Evolutionary conservation across 2,888 invertebrate genomes (phyloP), one percentile per base, ranked within the genome.

Genomic region (Spilosoma lubricipeda): DNA sequence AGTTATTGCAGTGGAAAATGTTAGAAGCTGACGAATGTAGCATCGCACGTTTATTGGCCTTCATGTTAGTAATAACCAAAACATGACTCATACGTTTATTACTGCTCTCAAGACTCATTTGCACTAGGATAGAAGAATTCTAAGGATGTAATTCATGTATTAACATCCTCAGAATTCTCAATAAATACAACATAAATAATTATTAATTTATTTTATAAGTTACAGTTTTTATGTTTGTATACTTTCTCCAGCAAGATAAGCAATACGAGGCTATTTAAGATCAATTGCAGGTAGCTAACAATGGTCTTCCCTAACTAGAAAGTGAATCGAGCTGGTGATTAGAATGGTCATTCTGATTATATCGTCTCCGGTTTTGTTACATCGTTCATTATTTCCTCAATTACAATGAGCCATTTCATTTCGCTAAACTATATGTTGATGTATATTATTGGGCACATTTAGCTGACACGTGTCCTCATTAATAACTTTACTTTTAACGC

Each of bases 301-400:
- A 94, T 93, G 89, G 93, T 86, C 87, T 85, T 87, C 88, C 88
- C 90, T 91, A 92, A 92, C 92, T 93, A 93, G 93, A 94, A 94
- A 94, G 93, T 94, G 92, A 93, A 91, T 90, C 91, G 90, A 87
- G 88, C 88, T 88, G 89, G 87, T 89, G 89, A 89, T 87, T 89
- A 89, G 91, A 92, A 91, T 92, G 90, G 90, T 90, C 91, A 92
- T 91, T 91, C 89, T 87, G 93, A 94, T 94, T 87, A 90, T 93
- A 94, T 94, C 93, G 90, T 90, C 88, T 86, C 89, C 76, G 86
- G 89, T 90, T 92, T 94, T 91, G 90, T 92, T 93, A 92, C 90
- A 88, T 87, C 88, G 87, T 91, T 91, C 91, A 92, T 92, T 94
- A 93, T 92, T 91, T 88, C 91, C 89, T 91, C 90, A 91, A 91